Conservation (phyloP, 2,888 invertebrate species). For the Heliothis peltigera region DNA sequence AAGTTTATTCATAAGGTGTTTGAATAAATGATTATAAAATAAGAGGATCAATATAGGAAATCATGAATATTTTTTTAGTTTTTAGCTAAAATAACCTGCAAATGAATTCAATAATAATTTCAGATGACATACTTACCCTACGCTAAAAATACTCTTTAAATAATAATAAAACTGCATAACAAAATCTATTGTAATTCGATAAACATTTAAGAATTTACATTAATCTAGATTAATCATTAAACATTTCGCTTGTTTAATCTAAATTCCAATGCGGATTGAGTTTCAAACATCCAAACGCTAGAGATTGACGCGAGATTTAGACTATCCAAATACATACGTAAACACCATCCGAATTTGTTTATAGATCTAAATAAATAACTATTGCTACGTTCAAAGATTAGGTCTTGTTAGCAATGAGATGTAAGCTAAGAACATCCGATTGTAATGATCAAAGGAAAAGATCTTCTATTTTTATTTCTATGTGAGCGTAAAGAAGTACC, state of each 20-base stretch:
- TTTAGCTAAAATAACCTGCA: too few relatives aligned
- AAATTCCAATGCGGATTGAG: conserved; percentile 22
- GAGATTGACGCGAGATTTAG: conserved; percentile 44
- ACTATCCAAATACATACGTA: conserved; percentile 22
- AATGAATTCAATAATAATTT: too few relatives aligned
- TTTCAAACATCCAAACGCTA: conserved; percentile 33
- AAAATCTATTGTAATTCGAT: too few relatives aligned
- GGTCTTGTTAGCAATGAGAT: conserved; percentile 10
- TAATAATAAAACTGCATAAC: too few relatives aligned
- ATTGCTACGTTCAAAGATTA: conserved; percentile 25
- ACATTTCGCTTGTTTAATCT: conserved; percentile 37
- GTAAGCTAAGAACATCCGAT: conserved; percentile 30
- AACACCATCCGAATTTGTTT: conserved; percentile 38
- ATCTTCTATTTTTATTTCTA: conserved; percentile 21
- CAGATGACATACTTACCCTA: too few relatives aligned
- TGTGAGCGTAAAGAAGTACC: conserved; percentile 1
- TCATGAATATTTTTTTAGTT: too few relatives aligned
- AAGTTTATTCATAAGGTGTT: background rate
- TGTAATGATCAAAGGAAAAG: conserved; percentile 37
- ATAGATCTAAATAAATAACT: conserved; percentile 38
- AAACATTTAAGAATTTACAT: too few relatives aligned
- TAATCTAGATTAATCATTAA: conserved; percentile 26
- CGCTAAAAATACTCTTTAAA: too few relatives aligned
- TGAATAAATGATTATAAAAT: conserved; percentile 4
- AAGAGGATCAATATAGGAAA: background rate